Conservation (phyloP, 2,888 invertebrate species). For the Caenorhabditis macrosperma region DNA sequence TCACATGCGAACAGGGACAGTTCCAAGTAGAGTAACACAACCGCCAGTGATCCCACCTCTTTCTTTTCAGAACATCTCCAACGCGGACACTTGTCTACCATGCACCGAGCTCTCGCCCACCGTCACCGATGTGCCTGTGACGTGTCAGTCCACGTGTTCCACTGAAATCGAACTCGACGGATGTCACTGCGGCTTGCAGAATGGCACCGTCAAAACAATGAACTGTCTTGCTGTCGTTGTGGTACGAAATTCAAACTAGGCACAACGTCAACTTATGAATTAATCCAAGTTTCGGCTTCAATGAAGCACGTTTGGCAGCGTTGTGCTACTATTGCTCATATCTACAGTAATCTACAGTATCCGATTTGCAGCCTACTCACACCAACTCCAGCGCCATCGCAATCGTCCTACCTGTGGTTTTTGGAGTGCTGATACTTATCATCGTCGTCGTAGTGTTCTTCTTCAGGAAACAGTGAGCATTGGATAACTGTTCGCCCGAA, state of each 20-base stretch:
- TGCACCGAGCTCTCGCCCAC: conserved; percentile 19
- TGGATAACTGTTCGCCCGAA: background rate
- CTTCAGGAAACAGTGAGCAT: conserved; percentile 38
- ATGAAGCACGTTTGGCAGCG: too few relatives aligned
- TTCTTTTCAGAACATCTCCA: conserved; percentile 25
- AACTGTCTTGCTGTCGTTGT: conserved; percentile 36
- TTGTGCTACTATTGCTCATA: too few relatives aligned
- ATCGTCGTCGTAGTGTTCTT: conserved; percentile 11
- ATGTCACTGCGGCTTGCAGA: conserved; percentile 44
- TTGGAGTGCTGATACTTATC: conserved; percentile 38
- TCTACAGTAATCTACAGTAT: background rate
- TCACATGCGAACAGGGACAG: conserved; percentile 43
- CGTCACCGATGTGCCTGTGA: conserved; percentile 23
- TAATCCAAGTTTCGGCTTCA: too few relatives aligned
- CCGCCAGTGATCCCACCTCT: background rate
- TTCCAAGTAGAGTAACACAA: conserved; percentile 20
- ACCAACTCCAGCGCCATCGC: conserved; percentile 8
- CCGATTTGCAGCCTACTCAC: conserved; percentile 7
- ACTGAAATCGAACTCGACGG: conserved; percentile 7
- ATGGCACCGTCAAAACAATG: conserved; percentile 2
- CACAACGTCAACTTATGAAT: too few relatives aligned
- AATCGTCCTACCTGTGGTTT: conserved; percentile 40
- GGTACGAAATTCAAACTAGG: background rate
- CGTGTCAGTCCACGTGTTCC: conserved; percentile 56
- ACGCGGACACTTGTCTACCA: conserved; percentile 19